Evolutionary conservation across 1,140 invertebrate species (phyloP), one percentile per base, ranked within the genome.

Genomic region (Scaptodrosophila lebanonensis): DNA sequence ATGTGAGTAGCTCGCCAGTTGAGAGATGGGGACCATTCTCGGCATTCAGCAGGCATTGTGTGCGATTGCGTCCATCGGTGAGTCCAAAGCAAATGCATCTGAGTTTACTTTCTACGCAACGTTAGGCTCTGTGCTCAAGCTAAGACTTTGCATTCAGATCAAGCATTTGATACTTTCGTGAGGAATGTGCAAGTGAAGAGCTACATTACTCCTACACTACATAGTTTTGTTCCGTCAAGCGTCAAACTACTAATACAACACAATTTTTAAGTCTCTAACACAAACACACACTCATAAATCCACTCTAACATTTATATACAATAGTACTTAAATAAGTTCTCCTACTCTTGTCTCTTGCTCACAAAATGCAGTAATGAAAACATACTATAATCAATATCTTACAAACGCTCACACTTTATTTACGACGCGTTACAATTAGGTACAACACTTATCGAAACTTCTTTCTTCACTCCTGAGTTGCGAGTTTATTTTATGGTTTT

Each of bases 1-100:
- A 95, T 90, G 94, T 95, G 91, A 94, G 93, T 94, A 90, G 90
- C 88, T 88, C 88, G 83, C 87, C 89, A 84, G 88, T 87, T 70
- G 84, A 87, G 53, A 69, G 67, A 82, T 86, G 86, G 85, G 76
- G 84, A 76, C 85, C 85, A 67, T 87, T 87, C 86, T 86, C 85
- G 67, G 84, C 86, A 67, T 86, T 87, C 66, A 76, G 84, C 75
- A 79, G 82, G 48, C 88, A 89, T 88, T 90, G 91, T 88, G 90
- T 91, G 90, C 91, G 91, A 89, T 90, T 92, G 91, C 91, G 91
- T 89, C 88, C 89, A 89, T 91, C 90, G 90, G 91, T 92, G 90
- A 92, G 91, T 92, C 88, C 87, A 87, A 71, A 61, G 49, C 52
- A 63, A 53, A 70, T 62, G 54, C 54, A 70, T 44, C 53, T 48